Base-by-base conservation (phyloP, 1,140 invertebrate genomes). In the Eciton burchellii region DNA sequence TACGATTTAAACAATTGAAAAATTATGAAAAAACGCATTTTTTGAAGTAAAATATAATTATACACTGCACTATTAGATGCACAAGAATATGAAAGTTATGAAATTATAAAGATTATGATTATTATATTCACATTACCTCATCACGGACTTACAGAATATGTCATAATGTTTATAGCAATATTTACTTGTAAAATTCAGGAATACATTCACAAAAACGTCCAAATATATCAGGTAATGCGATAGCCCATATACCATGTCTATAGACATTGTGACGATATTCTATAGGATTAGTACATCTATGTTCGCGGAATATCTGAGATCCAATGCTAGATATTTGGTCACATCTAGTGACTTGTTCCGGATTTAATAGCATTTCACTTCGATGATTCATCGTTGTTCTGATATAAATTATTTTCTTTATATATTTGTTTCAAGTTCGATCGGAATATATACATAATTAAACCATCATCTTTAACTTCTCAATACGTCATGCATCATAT, bases 181-280 rank as follows among this genome's bases (percentile, higher is more conserved):
- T 21, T 87, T 93, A 96, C 95, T 97, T 95, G 88, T 95, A 97
- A 94, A 97, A 98, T 56, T 95, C 94, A 0, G 97, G 96, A 26
- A 95, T 95, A 84, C 95, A 96, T 88, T 97, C 96, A n/a, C 97
- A 93, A 84, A 95, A 96, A 41, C 96, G 92, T 16, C 95, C 96
- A 26, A 95, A 96, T 86, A 96, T 90, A 91, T 96, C 95, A 16
- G 95, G 94, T 60, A 97, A 93, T 0, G 96, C 94, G 59, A 94
- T 91, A 5, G 97, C 97, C 95, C 97, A 98, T 77, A 97, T 92
- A 90, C 96, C 96, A 70, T 96, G 94, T n/a, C 95, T 94, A 91
- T 98, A 99, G 60, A 98, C 95, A 74, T 95, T 95, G 82, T 96
- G 95, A 9, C 98, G 95, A 89, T 95, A 95, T 21, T 94, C 93